These are phyloP conservation scores for Aphodius granarius DNA, from an alignment of 2,888 invertebrate genomes.

Conservation along the genomic window DNA sequence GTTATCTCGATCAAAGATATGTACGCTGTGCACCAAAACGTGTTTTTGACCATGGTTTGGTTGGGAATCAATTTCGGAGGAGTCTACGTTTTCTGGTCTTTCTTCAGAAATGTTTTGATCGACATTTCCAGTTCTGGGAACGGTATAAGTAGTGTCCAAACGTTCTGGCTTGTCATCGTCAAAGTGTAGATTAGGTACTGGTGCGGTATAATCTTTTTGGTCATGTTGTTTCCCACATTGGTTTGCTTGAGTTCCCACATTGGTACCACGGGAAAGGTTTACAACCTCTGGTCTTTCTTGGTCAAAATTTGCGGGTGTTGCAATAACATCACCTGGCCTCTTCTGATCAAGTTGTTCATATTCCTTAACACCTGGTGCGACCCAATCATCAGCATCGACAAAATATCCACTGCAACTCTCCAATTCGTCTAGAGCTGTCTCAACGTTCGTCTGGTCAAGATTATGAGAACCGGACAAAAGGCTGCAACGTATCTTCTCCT, in stretches of 20 bases:
- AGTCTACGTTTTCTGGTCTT: neutral
- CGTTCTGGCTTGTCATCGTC: too few relatives aligned
- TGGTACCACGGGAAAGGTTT: too few relatives aligned
- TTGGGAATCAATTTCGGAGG: neutral
- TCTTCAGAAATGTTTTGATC: too few relatives aligned
- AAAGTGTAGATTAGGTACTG: too few relatives aligned
- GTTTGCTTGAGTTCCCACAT: too few relatives aligned
- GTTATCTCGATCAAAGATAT: slow-evolving; percentile 20
- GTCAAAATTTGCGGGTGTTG: neutral
- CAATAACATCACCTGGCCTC: too few relatives aligned
- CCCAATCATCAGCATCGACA: neutral
- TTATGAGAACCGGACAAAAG: neutral
- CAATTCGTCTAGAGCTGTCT: slow-evolving; percentile 11
- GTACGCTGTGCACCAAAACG: slow-evolving; percentile 18
- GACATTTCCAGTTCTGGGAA: too few relatives aligned
- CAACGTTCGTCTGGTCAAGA: neutral
- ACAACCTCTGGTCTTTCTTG: neutral
- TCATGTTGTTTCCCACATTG: too few relatives aligned
- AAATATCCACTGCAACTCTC: slow-evolving; percentile 20
- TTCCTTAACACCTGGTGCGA: neutral
- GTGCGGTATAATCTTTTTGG: too few relatives aligned
- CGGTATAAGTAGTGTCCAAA: too few relatives aligned
- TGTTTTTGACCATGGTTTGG: neutral
- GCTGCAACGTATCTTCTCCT: neutral
- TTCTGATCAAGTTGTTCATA: too few relatives aligned